Base-by-base conservation (phyloP, 2,113 vertebrate species). In the Xenus cinereus region DNA sequence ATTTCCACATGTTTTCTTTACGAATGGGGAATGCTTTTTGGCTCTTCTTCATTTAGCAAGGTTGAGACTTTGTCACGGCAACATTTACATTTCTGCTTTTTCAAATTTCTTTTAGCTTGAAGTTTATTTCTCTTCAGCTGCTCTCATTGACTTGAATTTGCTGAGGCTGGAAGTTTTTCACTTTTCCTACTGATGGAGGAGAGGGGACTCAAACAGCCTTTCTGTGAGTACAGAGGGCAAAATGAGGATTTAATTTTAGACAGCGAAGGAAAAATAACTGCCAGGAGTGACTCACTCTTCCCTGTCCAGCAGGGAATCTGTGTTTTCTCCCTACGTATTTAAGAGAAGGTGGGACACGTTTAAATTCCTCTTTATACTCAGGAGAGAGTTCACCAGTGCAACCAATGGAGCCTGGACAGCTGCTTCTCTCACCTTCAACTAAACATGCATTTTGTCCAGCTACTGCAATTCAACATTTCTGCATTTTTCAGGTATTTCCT, bases 361-460 rank as follows among this genome's bases (percentile, higher is more conserved):
- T 56, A 39, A 62, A 77, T 43, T 43, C 20, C 18, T 41, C 1
- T 46, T 75, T 54, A 32, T n/a, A 16, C 4, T 41, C 41, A 16
- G 22, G 15, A 7, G 5, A 66, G 4, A 24, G 8, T 64, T 39
- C 14, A 56, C 35, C 63, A 74, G 26, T 15, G 12, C 6, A n/a
- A 12, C 11, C 66, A 27, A 30, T 0, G 2, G 12, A 79, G 11
- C 33, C 19, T 21, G 50, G n/a, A 6, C 2, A n/a, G 2, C 45
- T 74, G 6, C 30, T 87, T 68, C 43, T 68, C 41, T 60, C 62
- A 41, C 26, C 48, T 72, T 59, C 41, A 30, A 9, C 14, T 54
- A 30, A 43, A 28, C 0, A 0, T 27, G 35, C 9, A 2, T 39
- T 37, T 71, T 81, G 6, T 62, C 60, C 4, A 5, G 11, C 26